phyloP scores from a whole-genome alignment of 2,113 vertebrate species.

The Natator depressus region DNA sequence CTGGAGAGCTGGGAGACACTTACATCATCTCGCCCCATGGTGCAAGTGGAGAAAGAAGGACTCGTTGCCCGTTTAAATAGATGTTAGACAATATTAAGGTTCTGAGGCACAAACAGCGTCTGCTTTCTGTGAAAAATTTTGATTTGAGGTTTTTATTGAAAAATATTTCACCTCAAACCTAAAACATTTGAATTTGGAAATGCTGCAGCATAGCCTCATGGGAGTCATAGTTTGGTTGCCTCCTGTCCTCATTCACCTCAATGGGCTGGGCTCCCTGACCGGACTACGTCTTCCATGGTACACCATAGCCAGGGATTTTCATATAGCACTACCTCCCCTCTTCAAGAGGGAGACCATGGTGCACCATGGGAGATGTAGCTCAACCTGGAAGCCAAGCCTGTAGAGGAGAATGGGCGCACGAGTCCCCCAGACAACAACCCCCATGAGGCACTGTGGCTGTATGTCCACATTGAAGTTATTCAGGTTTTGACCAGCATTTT shows the following conservation, averaged over 20 bases:
- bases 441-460: not conserved
- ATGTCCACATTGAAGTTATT: not conserved
- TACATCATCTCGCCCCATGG: not conserved
- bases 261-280: not conserved
- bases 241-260: not conserved
- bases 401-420: not conserved
- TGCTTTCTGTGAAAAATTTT: rapidly evolving
- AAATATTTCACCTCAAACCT: not conserved
- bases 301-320: not conserved
- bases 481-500: not conserved
- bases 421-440: not conserved
- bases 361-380: not conserved
- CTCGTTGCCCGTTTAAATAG: not conserved
- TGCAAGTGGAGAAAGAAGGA: not conserved
- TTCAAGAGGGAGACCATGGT: not conserved
- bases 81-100: not conserved
- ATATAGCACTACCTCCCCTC: not conserved
- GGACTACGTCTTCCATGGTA: not conserved
- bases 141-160: rapidly evolving
- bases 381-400: rapidly evolving
- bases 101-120: not conserved
- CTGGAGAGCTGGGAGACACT: not conserved
- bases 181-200: not conserved
- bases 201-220: not conserved
- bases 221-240: not conserved